phyloP scores from a whole-genome alignment of 2,113 vertebrate genomes.

The Heterotilapia buettikoferi region DNA sequence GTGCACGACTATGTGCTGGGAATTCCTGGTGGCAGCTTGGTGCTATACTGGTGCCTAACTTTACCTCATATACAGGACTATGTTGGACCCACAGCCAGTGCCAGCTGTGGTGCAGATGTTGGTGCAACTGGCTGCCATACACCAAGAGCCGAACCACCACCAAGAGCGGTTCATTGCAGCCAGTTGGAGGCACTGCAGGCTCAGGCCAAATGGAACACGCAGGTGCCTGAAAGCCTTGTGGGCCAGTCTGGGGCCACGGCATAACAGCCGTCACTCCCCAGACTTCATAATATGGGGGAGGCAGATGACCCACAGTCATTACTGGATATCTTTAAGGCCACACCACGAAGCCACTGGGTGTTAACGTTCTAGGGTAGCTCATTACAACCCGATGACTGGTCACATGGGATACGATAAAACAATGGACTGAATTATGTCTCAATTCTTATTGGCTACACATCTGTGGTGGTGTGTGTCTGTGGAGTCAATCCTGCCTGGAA shows the following conservation, averaged over 20 bases:
- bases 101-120: background rate
- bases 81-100: background rate
- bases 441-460: background rate
- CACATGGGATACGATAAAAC: background rate
- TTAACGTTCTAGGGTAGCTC: background rate
- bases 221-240: fast-evolving
- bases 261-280: background rate
- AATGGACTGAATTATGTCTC: background rate
- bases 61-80: background rate
- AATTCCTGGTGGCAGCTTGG: background rate
- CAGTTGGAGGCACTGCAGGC: background rate
- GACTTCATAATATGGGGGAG: background rate
- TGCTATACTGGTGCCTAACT: background rate
- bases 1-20: background rate
- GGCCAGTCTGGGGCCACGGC: background rate
- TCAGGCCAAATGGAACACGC: background rate
- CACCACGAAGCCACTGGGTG: background rate
- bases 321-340: background rate
- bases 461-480: background rate
- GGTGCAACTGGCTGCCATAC: background rate
- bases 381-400: background rate
- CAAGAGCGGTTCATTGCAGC: background rate
- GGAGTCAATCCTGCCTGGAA: background rate
- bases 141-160: background rate
- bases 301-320: background rate